Evolutionary conservation across 2,113 vertebrate genomes (phyloP).

Genomic region (Ctenodactylus gundi): DNA sequence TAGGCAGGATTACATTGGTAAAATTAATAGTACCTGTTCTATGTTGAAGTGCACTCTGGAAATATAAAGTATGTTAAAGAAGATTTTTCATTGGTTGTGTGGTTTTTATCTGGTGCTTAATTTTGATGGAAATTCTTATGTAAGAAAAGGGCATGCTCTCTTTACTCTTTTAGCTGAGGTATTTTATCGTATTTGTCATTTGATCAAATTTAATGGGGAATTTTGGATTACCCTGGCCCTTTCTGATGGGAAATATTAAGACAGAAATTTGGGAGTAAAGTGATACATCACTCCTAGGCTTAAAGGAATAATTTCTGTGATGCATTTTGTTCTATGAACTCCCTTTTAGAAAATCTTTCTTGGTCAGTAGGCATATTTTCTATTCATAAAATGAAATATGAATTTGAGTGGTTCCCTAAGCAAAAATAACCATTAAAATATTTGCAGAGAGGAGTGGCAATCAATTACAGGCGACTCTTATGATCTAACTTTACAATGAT

Average conservation of each 20-base stretch:
- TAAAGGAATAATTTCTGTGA: background rate
- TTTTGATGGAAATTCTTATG: background rate
- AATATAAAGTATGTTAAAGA: background rate
- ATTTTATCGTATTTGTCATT: background rate
- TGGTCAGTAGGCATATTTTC: background rate
- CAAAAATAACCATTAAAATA: background rate
- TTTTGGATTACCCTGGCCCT: background rate
- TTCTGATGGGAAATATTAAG: background rate
- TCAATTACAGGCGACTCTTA: background rate
- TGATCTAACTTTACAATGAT: background rate
- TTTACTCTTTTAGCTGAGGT: background rate
- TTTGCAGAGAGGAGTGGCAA: background rate
- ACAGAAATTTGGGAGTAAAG: background rate
- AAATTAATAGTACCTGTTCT: background rate
- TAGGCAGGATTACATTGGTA: background rate
- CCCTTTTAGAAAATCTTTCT: background rate
- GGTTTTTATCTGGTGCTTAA: background rate
- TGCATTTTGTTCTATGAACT: background rate
- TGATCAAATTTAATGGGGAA: background rate
- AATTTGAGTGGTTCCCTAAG: background rate
- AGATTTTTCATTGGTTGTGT: background rate
- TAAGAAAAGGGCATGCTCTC: background rate
- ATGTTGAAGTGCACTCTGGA: background rate
- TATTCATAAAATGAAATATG: constrained; percentile 18
- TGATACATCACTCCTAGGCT: background rate